Conservation (phyloP, 2,113 vertebrate species). For the Cynopterus brachyotis region DNA sequence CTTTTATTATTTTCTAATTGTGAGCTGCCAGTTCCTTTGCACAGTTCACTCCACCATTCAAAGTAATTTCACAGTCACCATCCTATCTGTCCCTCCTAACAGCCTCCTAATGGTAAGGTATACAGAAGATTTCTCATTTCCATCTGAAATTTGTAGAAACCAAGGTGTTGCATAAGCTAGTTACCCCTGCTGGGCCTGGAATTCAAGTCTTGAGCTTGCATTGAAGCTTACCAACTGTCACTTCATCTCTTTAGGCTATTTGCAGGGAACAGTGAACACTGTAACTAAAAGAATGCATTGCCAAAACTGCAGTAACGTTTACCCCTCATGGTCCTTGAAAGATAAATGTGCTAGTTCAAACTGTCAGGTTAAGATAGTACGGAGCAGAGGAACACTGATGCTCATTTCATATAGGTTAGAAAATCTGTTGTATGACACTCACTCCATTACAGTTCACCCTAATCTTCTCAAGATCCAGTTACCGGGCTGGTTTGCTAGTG, state of each 20-base stretch:
- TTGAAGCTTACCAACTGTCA: not conserved
- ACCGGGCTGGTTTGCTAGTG: constrained; percentile 8
- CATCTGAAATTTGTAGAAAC: not conserved
- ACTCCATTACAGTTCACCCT: not conserved
- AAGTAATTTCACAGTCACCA: not conserved
- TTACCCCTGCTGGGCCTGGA: not conserved
- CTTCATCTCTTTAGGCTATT: not conserved
- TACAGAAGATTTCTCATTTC: not conserved
- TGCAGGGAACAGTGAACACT: not conserved
- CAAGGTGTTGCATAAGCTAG: not conserved
- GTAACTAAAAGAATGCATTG: constrained; percentile 14
- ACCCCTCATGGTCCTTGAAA: not conserved
- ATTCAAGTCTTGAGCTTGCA: not conserved
- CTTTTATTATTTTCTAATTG: not conserved
- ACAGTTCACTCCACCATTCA: not conserved
- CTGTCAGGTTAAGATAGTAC: constrained; percentile 37
- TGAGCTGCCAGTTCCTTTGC: not conserved
- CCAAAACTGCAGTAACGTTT: not conserved
- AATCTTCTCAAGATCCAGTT: not conserved
- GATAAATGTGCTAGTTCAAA: constrained; percentile 48
- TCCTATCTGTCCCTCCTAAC: not conserved
- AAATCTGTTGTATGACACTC: not conserved
- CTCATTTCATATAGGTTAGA: not conserved
- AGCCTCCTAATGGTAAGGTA: not conserved
- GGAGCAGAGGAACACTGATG: not conserved